Evolutionary conservation across 2,888 invertebrate species (phyloP).

Genomic region (Acanthosepion pharaonis): DNA sequence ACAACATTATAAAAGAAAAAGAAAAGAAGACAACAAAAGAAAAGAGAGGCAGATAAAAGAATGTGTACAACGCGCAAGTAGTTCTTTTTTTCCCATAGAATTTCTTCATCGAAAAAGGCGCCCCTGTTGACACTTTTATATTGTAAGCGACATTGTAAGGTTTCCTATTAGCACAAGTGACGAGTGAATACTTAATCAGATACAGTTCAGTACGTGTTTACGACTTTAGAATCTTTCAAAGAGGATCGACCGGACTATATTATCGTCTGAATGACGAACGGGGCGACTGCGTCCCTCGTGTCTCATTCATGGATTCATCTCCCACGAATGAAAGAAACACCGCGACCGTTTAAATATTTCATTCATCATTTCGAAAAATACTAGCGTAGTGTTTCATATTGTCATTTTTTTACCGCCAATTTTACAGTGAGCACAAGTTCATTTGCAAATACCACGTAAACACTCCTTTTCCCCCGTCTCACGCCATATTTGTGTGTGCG

Average conservation of each 20-base stretch:
- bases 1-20: neutral
- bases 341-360: neutral
- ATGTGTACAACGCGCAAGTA: neutral
- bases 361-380: slow-evolving; percentile 2
- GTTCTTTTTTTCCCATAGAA: neutral
- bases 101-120: neutral
- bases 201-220: slow-evolving; percentile 33
- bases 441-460: neutral
- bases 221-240: neutral
- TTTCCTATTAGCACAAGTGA: slow-evolving; percentile 6
- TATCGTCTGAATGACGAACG: neutral
- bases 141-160: neutral
- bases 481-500: neutral
- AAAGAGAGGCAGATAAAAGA: neutral
- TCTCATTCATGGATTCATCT: neutral
- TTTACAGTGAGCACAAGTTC: neutral
- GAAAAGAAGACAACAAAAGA: neutral
- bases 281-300: slow-evolving; percentile 14
- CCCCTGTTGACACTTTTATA: neutral
- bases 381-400: neutral
- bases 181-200: neutral
- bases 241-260: neutral
- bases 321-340: neutral
- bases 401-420: neutral
- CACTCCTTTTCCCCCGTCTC: neutral